Base-by-base conservation (phyloP, 2,888 invertebrate genomes). In the Athalia cordata region DNA sequence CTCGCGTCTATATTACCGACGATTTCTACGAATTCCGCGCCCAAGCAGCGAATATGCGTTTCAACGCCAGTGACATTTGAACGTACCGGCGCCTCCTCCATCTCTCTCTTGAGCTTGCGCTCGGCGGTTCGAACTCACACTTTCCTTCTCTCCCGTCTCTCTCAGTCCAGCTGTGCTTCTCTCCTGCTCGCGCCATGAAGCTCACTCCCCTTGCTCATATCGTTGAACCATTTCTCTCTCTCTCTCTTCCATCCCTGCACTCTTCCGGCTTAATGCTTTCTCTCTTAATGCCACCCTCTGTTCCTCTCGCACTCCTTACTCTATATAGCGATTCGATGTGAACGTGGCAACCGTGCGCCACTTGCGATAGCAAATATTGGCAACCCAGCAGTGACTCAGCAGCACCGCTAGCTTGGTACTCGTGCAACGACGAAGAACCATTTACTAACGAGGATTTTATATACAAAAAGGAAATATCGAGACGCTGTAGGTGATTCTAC, bases 61-160 rank as follows among this genome's bases (percentile, higher is more conserved):
- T 87, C 84, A 85, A 86, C 84, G 87, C 86, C 2, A 87, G 87
- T 87, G 87, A 88, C 87, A 87, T 87, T 87, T 86, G 86, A 87
- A 87, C 87, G 84, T 85, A 82, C 82, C 83, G 83, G 83, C 83
- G 81, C 84, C 81, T 81, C 82, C 78, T 78, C 78, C 75, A 61
- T 77, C 80, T 81, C 62, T 57, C 76, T 78, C 59, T 3, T n/a
- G 50, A 1, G n/a, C 55, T 9, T 65, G 4, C 45, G 45, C 2
- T 49, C 13, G 72, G 47, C 70, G 62, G 29, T n/a, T 55, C 70
- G 61, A 13, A n/a, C 67, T 61, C 61, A 64, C 49, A 29, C 67
- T 50, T 29, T 57, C 13, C 29, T 29, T 67, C 65, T 77, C 77
- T 65, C 11, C 75, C 66, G 11, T 66, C 74, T 9, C 1, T 49